Evolutionary conservation across 1,140 invertebrate genomes (phyloP), one percentile per base, ranked within the genome.

Genomic region (Nautilus pompilius): DNA sequence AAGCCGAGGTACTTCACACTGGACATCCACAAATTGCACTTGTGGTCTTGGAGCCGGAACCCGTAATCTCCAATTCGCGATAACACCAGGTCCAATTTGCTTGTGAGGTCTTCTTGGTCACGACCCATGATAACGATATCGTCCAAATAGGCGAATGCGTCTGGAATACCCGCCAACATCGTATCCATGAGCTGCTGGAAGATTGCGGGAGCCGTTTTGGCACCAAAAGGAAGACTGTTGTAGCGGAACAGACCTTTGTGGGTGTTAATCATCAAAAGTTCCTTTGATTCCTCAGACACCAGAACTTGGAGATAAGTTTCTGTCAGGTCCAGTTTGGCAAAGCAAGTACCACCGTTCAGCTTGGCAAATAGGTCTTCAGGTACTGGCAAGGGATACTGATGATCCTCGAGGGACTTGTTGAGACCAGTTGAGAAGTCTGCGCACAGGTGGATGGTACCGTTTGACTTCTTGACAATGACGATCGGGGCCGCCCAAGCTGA

Each of bases 101-200:
- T 17, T 33, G 62, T 54, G 33, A 62, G 58, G 53, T 62, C 57
- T 30, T 26, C n/a, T 2, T 48, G 58, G 15, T 34, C 53, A 15
- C 48, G 17, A 2, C 64, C 65, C 10, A 55, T 62, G 15, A 67
- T 58, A 3, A 70, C 36, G 29, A 64, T 67, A 46, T 70, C 61
- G 49, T 67, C 68, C n/a, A 66, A 45, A 29, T 60, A 48, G 5
- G 26, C 58, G 32, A 15, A 26, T 24, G 55, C 41, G 15, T 51
- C 32, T 26, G 79, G 76, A 62, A 70, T 46, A 13, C 62, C 62
- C 53, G 60, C 22, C 22, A 86, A 66, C 3, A 77, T 24, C 56
- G 72, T 62, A 48, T 83, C 80, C 51, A 87, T 84, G 20, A 80
- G 71, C 60, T 77, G 45, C 68, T 87, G 83, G 65, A 87, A 87